Evolutionary conservation across 2,113 vertebrate genomes (phyloP), one percentile per base, ranked within the genome.

Genomic region (Gymnarchus niloticus): DNA sequence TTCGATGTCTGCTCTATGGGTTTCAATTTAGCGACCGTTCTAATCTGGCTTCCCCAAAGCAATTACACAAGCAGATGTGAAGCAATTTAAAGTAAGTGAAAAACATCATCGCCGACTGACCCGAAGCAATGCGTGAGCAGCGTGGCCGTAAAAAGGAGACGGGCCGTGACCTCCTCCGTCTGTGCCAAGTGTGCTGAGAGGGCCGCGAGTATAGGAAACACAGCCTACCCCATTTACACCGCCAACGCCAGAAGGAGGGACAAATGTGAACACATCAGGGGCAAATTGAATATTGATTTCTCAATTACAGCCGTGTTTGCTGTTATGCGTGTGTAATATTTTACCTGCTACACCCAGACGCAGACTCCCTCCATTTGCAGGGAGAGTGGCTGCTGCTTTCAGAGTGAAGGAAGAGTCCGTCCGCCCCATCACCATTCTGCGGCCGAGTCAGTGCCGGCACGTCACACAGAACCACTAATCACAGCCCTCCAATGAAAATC

Each of bases 231-330:
- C n/a, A n/a, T n/a, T n/a, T n/a, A n/a, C n/a, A 2, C 61, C 23
- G 61, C 52, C n/a, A 51, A 44, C 25, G 21, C 54, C 41, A 65
- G 7, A 33, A 86, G 46, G 33, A 37, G 41, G 80, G 28, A 82
- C 51, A 48, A 89, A 90, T 87, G 85, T 81, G 83, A 65, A 90
- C 89, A 88, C 88, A 90, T 90, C 87, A 87, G 92, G 89, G 89
- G 90, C 92, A 93, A 92, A 95, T 94, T 90, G 91, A 91, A 84
- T 94, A 94, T 92, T 90, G 92, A 94, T 94, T 93, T 94, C 91
- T 91, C 94, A 92, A 91, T 94, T 92, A 93, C 91, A 84, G 88
- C 88, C 87, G 83, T 87, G 87, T 88, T 84, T 52, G 52, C 87
- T 91, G 90, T 91, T 89, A 90, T 89, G 87, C 89, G 88, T 88